Evolutionary conservation across 2,888 invertebrate species (phyloP).

Genomic region (Escarpia spicata): DNA sequence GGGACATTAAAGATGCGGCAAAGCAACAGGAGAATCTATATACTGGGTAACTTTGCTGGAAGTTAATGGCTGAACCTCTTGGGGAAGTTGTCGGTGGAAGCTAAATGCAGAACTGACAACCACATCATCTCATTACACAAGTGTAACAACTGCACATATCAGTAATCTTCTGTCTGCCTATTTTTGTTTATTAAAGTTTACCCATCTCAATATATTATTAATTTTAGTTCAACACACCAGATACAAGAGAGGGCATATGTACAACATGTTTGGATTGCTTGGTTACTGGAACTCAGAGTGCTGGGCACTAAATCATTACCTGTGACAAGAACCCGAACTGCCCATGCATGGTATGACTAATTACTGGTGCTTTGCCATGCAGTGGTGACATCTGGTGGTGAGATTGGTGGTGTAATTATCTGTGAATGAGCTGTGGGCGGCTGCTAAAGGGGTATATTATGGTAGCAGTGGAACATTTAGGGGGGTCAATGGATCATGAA

Average conservation of each 20-base stretch:
- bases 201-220: no score
- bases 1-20: not conserved
- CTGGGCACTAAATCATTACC: no score
- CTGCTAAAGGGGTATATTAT: not conserved
- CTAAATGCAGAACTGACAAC: not conserved
- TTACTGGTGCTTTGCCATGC: not conserved
- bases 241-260: no score
- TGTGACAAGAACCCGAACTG: not conserved
- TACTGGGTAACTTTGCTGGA: not conserved
- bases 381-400: not conserved
- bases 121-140: no score
- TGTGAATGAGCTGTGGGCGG: not conserved
- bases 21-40: not conserved
- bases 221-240: no score
- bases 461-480: not conserved
- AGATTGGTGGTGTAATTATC: not conserved
- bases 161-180: no score
- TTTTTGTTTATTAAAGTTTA: no score
- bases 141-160: no score
- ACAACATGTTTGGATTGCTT: no score
- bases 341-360: not conserved
- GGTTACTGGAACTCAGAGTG: no score
- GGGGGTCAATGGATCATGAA: not conserved
- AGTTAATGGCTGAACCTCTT: not conserved
- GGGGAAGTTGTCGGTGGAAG: not conserved